Evolutionary conservation across 1,140 invertebrate species (phyloP), one percentile per base, ranked within the genome.

Genomic region (Diachasma alloeum): DNA sequence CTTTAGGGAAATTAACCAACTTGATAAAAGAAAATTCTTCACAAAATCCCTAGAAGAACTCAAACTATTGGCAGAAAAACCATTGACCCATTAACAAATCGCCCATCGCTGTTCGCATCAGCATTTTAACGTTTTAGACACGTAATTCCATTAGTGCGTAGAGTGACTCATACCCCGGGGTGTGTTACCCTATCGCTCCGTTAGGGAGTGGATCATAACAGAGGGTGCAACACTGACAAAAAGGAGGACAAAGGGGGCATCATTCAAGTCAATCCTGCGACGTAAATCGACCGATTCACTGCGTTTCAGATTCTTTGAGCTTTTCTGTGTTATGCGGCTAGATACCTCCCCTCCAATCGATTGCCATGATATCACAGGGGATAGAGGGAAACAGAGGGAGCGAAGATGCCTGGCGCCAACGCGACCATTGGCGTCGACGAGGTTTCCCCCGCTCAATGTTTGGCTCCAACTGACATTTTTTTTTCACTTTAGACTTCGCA

Each of bases 401-500:
- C 0, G 53, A 22, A 66, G 75, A 81, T 59, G 76, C 46, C 82
- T 78, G 82, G 80, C 82, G 78, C 76, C 82, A 73, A 66, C 79
- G 79, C 78, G 81, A 79, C 81, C 67, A 80, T 79, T 69, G 59
- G 76, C 71, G 76, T 72, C 78, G 76, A 77, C 81, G 77, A 78
- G 46, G 46, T 63, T 13, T 44, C n/a, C 11, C 71, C 80, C 75
- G 73, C 73, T 78, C 66, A 80, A 26, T n/a, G 69, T 81, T 81
- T 80, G 24, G 24, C 42, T 66, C 31, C 13, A 6, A 15, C 24
- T 15, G 53, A n/a, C 4, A 63, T 39, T 9, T 39, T 74, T 31
- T 31, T 66, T 10, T 66, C 22, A 6, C 1, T 66, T 13, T 26
- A 11, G 5, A 15, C 13, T 10, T 66, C 8, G 4, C 13, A 26